Base-by-base conservation (phyloP, 2,888 invertebrate species). In the Sinodicranocentrus sp. region DNA sequence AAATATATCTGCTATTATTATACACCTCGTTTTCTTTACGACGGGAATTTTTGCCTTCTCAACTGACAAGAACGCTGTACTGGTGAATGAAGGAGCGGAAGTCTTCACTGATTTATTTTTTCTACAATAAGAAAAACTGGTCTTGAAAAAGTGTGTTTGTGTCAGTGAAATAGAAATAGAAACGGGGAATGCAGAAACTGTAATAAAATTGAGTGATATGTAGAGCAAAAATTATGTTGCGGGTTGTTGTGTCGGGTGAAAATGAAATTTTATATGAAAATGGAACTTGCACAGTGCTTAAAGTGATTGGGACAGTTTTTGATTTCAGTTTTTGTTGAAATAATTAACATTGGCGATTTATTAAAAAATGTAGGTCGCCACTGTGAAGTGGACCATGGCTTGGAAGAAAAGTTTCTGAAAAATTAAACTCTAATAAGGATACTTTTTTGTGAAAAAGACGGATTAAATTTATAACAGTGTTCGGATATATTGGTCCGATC, bases 81-180 rank as follows among this genome's bases (percentile, higher is more conserved):
- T 28, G 25, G 26, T 26, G 3, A 15, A 3, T 59, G 59, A 19
- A 19, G 23, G 10, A 23, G 21, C 67, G 67, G 67, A 67, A 67
- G 67, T 44, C 19, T 10, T 39, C 44, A 67, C 15, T 67, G 61
- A 67, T 48, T 48, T 48, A n/a, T 17, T 43, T 67, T 67, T 39
- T 67, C 10, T 23, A 3, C 21, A 1, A 23, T 21, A 23, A 10
- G 19, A 39, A 67, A 67, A 67, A 67, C 44, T 67, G 17, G 63
- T 63, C 63, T 17, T 28, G 33, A 33, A 52, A 63, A 63, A 28
- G 33, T 28, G 63, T 63, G 63, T 63, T 26, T 19, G 43, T 67
- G 67, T 67, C 67, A 67, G 43, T 67, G 67, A 67, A 67, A 67
- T 43, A 67, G 67, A 67, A 67, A 67, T 67, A 67, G 67, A 67